These are phyloP conservation scores for Diuraphis noxia DNA, from an alignment of 1,140 invertebrate genomes.

Conservation along the genomic window DNA sequence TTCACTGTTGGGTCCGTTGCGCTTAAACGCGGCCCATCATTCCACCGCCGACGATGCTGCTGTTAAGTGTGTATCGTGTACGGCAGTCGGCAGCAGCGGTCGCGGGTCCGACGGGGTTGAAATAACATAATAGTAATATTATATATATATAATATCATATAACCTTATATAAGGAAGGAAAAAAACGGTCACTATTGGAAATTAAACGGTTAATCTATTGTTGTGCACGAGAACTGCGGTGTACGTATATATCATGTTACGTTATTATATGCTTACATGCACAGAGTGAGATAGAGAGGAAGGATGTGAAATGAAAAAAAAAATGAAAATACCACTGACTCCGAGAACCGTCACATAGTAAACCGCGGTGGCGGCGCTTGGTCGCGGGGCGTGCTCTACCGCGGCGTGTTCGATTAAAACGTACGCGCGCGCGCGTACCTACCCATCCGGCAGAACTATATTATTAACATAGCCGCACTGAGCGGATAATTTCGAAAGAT, in stretches of 20 bases:
- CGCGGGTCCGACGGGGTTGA: constrained; percentile 6
- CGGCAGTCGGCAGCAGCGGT: neutral
- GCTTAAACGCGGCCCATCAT: constrained; percentile 39
- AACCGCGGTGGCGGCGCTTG: neutral
- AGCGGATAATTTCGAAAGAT: too few relatives aligned
- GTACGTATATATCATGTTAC: neutral
- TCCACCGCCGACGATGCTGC: neutral
- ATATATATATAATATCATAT: too few relatives aligned
- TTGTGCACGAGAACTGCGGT: neutral
- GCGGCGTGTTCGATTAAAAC: neutral
- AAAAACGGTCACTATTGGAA: neutral
- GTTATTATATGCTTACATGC: neutral
- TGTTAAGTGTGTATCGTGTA: too few relatives aligned
- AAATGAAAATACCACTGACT: neutral
- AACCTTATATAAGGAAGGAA: neutral
- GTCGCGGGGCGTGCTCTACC: neutral
- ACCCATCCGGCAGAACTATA: neutral
- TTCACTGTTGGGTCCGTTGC: constrained; percentile 53
- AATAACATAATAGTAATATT: neutral
- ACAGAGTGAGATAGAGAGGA: neutral
- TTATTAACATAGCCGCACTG: too few relatives aligned
- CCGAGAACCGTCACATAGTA: neutral
- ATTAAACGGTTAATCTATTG: constrained; percentile 38
- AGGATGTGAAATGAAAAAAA: neutral
- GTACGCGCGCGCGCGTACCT: neutral